A percentile compares a stretch with the other conserved stretches of the same genome.
Evolutionary conservation across 1,140 invertebrate species (phyloP).

Genomic region (Rhyzopertha dominica): DNA sequence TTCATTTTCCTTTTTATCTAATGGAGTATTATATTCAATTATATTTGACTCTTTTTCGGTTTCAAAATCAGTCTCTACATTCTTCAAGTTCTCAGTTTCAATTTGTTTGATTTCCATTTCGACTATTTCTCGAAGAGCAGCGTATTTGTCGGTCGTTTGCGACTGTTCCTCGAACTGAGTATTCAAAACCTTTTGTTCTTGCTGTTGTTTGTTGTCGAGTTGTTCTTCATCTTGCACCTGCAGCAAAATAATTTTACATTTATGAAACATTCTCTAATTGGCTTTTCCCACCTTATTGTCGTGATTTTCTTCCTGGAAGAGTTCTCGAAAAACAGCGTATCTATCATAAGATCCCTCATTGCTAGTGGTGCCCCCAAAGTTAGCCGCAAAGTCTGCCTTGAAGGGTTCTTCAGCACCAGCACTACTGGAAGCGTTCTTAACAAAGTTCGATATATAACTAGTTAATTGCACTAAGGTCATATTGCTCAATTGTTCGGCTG

Average conservation of each 20-base stretch:
- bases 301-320: conserved; percentile 65
- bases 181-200: conserved; percentile 17
- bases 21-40: conserved; percentile 46
- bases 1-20: conserved; percentile 39
- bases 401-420: conserved; percentile 43
- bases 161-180: too few relatives aligned
- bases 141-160: conserved; percentile 57
- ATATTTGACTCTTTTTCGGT: conserved; percentile 28
- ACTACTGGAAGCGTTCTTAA: conserved; percentile 47
- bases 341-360: conserved; percentile 56
- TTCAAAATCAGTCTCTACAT: conserved; percentile 33
- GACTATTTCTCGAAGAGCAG: conserved; percentile 64
- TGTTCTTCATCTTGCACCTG: conserved; percentile 48
- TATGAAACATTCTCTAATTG: conserved; percentile 39
- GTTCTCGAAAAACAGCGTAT: conserved; percentile 80
- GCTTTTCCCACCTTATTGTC: conserved; percentile 42
- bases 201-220: conserved; percentile 32
- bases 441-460: conserved; percentile 64
- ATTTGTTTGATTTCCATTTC: conserved; percentile 40
- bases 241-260: too few relatives aligned
- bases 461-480: conserved; percentile 82
- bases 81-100: conserved; percentile 32
- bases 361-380: conserved; percentile 57
- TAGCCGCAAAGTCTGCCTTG: conserved; percentile 57
- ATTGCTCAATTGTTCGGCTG: conserved; percentile 68